Conservation (phyloP, 2,113 vertebrate genomes). For the Morone chrysops region DNA sequence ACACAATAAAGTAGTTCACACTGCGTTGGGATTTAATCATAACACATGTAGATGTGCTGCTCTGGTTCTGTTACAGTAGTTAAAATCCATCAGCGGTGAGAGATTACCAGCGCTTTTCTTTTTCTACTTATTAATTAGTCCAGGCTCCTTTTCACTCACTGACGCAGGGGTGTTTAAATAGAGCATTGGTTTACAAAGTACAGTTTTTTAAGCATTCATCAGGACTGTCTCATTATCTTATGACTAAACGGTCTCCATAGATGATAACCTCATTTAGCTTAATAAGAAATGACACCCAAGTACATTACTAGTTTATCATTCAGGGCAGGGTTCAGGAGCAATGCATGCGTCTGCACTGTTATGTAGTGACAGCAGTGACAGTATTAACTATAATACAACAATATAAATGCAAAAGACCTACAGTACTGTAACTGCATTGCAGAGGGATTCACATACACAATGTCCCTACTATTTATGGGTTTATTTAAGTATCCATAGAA, state of each 20-base stretch:
- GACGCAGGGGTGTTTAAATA: conserved; percentile 37
- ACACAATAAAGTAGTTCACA: conserved; percentile 49
- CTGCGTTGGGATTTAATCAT: conserved; percentile 41
- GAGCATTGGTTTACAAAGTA: conserved; percentile 36
- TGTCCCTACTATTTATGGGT: background rate
- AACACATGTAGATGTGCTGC: conserved; percentile 44
- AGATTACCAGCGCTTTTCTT: conserved; percentile 12
- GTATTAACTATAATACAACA: background rate
- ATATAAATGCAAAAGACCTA: conserved; percentile 17
- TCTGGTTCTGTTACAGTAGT: conserved; percentile 29
- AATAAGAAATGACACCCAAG: conserved; percentile 41
- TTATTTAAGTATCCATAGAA: background rate
- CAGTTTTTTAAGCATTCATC: conserved; percentile 59
- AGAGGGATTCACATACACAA: background rate
- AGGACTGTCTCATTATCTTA: conserved; percentile 46
- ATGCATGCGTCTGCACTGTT: conserved; percentile 9
- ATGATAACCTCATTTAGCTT: conserved; percentile 61
- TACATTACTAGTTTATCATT: conserved; percentile 49
- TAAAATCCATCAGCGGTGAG: conserved; percentile 50
- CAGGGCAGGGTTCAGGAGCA: conserved; percentile 15
- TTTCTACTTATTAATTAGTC: conserved; percentile 13
- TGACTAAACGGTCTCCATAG: conserved; percentile 43
- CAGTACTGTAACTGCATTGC: too few species aligned
- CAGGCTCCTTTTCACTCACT: background rate
- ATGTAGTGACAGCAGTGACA: background rate